Percentiles rank a stretch among this genome's conserved stretches.
These are phyloP conservation scores for Diadophis punctatus DNA, from an alignment of 2,113 vertebrate species.

Conservation along the genomic window DNA sequence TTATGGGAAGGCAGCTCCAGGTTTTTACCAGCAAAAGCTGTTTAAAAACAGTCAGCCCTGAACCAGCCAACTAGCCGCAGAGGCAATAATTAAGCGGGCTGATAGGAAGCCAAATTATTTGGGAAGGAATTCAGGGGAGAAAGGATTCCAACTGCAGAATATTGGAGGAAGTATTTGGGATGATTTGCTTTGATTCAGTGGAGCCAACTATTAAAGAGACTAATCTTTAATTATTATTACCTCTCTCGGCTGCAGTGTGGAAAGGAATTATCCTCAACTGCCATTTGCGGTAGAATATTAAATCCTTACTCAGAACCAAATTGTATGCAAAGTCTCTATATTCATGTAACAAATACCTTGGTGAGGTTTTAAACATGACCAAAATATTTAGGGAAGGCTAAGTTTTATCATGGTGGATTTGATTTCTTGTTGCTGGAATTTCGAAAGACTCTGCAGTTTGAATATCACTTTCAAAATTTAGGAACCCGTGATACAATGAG, in stretches of 20 bases:
- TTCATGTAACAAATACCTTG: conserved; percentile 27
- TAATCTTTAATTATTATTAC: conserved; percentile 56
- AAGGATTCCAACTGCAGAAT: conserved; percentile 13
- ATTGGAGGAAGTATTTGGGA: conserved; percentile 50
- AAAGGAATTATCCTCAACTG: conserved; percentile 55
- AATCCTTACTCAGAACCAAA: conserved; percentile 34
- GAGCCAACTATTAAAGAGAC: conserved; percentile 42
- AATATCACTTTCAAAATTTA: neutral
- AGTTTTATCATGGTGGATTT: conserved; percentile 12
- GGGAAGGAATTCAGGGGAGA: conserved; percentile 40
- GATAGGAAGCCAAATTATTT: conserved; percentile 34
- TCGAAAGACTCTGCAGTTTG: neutral
- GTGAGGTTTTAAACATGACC: conserved; percentile 4
- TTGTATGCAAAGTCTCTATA: conserved; percentile 24
- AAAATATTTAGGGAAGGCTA: conserved; percentile 13
- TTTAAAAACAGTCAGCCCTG: conserved; percentile 23
- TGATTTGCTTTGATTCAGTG: conserved; percentile 47
- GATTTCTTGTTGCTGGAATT: neutral
- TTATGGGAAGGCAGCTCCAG: neutral
- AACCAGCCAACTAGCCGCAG: neutral
- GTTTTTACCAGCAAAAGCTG: conserved; percentile 19
- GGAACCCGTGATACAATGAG: too few relatives aligned
- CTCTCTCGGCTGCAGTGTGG: conserved; percentile 29
- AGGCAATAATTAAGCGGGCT: conserved; percentile 25
- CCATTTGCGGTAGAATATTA: conserved; percentile 42